Evolutionary conservation across 2,888 invertebrate genomes (phyloP).

Genomic region (Mactromeris polynyma): DNA sequence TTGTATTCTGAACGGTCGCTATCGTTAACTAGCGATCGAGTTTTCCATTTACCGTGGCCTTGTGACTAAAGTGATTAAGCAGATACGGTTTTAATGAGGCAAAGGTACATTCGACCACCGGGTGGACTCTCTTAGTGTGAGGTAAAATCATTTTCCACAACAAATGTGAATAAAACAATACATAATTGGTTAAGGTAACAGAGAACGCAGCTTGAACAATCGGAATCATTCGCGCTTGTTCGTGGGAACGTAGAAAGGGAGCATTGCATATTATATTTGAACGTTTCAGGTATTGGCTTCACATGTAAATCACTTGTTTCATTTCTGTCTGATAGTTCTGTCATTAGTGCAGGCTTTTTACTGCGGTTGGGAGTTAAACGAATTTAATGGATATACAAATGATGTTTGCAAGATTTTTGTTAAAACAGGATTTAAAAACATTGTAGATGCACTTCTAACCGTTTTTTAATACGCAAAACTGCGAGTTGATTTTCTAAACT

Average conservation of each 20-base stretch:
- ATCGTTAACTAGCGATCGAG: neutral
- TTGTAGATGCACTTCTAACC: neutral
- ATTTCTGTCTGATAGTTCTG: neutral
- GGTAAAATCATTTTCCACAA: constrained; percentile 7
- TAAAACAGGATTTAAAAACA: neutral
- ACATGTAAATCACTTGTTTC: neutral
- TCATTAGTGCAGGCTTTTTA: neutral
- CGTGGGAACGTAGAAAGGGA: constrained; percentile 12
- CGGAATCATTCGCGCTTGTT: neutral
- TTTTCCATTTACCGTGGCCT: neutral
- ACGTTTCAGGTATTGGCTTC: neutral
- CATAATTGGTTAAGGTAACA: neutral
- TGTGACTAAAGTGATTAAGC: constrained; percentile 38
- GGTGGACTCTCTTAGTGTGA: constrained; percentile 4
- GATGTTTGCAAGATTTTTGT: neutral
- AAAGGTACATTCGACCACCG: constrained; percentile 27
- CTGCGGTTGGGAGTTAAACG: neutral
- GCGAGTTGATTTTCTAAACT: neutral
- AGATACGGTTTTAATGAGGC: constrained; percentile 40
- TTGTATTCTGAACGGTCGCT: neutral
- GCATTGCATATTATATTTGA: neutral
- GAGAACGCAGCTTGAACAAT: neutral
- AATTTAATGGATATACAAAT: neutral
- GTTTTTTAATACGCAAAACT: neutral
- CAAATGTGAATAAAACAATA: constrained; percentile 45